Percentiles rank a stretch among this genome's conserved stretches.
Conservation (phyloP, 64 coral and sea anemone genomes). For the Montipora sp. region DNA sequence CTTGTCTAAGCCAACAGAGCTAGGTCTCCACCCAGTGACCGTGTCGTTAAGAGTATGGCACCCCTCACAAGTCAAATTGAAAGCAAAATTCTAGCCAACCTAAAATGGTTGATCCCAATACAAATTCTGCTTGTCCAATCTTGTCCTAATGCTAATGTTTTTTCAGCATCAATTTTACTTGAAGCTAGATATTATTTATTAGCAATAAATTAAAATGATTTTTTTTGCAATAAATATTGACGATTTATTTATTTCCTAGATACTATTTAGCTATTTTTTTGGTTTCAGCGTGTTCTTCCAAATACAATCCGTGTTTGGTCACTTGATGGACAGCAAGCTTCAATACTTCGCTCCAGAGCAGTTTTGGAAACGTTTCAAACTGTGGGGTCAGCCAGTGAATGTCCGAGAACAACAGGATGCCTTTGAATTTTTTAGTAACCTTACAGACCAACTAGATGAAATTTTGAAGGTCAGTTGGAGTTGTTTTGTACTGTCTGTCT, state of each 20-base stretch:
- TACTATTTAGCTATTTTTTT: not conserved
- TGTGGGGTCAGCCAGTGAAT: constrained; percentile 97
- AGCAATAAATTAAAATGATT: no score
- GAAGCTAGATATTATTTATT: no score
- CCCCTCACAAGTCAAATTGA: no score
- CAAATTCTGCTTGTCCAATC: no score
- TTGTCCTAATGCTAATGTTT: no score
- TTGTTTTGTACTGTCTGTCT: not conserved
- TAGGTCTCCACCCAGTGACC: no score
- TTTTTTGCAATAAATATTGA: not conserved
- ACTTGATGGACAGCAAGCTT: constrained; percentile 94
- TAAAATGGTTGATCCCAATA: no score
- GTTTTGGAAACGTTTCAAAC: constrained; percentile 96
- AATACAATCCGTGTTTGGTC: constrained; percentile 95
- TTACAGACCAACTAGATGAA: constrained; percentile 96
- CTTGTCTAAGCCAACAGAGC: no score
- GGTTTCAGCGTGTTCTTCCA: constrained; percentile 85
- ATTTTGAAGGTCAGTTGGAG: constrained; percentile 73
- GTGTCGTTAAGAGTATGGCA: no score
- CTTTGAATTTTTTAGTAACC: constrained; percentile 96
- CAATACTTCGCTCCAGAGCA: constrained; percentile 93
- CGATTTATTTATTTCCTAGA: not conserved
- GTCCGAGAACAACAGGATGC: constrained; percentile 99
- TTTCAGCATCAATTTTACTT: no score
- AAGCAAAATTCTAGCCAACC: no score